These are phyloP conservation scores for Sparus aurata DNA, from an alignment of 2,797 vertebrate genomes.

Conservation along the genomic window DNA sequence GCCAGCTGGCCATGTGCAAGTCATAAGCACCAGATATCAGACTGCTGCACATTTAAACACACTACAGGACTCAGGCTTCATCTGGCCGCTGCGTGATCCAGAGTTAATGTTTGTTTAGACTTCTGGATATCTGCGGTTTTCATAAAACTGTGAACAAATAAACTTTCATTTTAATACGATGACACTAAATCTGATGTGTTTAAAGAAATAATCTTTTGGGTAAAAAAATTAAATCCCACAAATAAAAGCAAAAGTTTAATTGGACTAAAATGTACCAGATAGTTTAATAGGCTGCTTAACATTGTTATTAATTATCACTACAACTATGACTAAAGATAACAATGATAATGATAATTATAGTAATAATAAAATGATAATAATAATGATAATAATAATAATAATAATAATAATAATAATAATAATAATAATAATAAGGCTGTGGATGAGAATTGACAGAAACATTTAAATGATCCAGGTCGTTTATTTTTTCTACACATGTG, in stretches of 20 bases:
- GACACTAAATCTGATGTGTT: neutral
- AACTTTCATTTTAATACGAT: neutral
- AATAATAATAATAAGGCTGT: neutral
- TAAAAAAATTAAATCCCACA: neutral
- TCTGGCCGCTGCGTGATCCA: neutral
- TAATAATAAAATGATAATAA: neutral
- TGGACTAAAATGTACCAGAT: neutral
- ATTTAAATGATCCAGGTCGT: neutral
- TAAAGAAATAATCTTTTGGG: neutral
- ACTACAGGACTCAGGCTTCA: neutral
- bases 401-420: too few species aligned
- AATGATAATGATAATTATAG: neutral
- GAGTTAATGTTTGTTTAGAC: neutral
- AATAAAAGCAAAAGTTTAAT: neutral
- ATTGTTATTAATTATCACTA: neutral
- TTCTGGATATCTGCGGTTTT: neutral
- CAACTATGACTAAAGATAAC: neutral
- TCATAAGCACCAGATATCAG: slow-evolving; percentile 11
- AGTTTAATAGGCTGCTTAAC: too few species aligned
- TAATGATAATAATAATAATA: neutral
- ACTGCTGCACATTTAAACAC: neutral
- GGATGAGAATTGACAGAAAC: neutral
- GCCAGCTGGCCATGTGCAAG: slow-evolving; percentile 14
- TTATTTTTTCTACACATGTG: neutral
- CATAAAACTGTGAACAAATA: neutral